These are phyloP conservation scores for Zaprionus vittiger DNA, from an alignment of 1,140 invertebrate species.

Conservation along the genomic window DNA sequence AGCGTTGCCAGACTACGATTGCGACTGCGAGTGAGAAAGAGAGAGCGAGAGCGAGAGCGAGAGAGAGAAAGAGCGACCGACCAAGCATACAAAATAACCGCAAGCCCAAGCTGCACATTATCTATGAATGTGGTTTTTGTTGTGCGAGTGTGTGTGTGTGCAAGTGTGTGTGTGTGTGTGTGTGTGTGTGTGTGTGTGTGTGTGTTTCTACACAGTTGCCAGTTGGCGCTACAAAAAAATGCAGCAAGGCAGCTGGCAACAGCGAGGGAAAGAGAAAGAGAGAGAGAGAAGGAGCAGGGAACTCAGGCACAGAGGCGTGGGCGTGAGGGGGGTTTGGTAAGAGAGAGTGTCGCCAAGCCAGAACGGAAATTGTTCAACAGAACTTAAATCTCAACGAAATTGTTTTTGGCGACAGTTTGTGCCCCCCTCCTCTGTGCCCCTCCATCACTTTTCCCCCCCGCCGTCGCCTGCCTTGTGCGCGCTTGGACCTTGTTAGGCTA, in stretches of 20 bases:
- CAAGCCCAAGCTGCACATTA: conserved; percentile 79
- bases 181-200: conserved; percentile 7
- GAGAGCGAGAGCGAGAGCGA: not conserved
- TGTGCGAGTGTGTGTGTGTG: not conserved
- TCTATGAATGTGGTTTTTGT: conserved; percentile 70
- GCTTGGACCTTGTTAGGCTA: conserved; percentile 61
- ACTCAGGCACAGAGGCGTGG: not conserved
- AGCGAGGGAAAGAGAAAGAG: not conserved
- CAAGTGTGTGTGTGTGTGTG: conserved; percentile 9
- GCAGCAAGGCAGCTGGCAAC: not conserved
- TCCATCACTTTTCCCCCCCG: not conserved
- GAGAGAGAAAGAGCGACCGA: conserved; percentile 38
- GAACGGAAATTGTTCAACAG: conserved; percentile 76
- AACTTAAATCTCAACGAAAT: conserved; percentile 80
- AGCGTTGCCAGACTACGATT: conserved; percentile 17
- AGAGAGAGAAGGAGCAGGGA: not conserved
- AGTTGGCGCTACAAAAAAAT: conserved; percentile 39
- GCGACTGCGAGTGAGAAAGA: not conserved
- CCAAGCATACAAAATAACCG: conserved; percentile 79
- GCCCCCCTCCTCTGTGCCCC: not conserved
- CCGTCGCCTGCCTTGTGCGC: not conserved
- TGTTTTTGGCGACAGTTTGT: conserved; percentile 78
- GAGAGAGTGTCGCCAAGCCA: conserved; percentile 24
- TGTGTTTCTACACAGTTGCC: conserved; percentile 27
- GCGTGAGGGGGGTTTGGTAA: not conserved